Evolutionary conservation across 2,113 vertebrate genomes (phyloP), one percentile per base, ranked within the genome.

Genomic region (Puffinus mauretanicus): DNA sequence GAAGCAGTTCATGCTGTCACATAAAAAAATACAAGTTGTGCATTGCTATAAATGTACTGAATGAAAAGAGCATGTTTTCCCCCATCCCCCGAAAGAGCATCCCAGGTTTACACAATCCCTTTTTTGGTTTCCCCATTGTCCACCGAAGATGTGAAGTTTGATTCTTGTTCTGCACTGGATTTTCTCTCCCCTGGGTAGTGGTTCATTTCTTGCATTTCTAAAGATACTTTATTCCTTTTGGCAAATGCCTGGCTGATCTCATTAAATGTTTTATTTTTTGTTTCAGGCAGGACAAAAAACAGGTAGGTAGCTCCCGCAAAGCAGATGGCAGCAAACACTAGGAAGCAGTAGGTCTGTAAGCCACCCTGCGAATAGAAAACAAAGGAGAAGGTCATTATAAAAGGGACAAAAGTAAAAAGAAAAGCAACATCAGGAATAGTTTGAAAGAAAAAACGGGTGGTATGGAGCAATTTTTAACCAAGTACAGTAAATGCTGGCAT

Each of bases 191-290:
- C 70, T 0, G 67, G 6, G 16, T 67, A 80, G 6, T 91, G 64
- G 75, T 98, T 97, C 46, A 95, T 97, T 88, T 99, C 98, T 22
- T 97, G 97, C 67, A 87, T 86, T 14, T 96, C 95, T 3, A 91
- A 73, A 11, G 94, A 49, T 4, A 98, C 95, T 93, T 99, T 99
- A 97, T 99, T 99, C 80, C 99, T 99, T 94, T 98, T 99, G 93
- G 98, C 97, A 88, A 99, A 99, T 30, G 98, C 99, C 91, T 98
- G 98, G 94, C 98, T 99, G 97, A 99, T 99, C 96, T 99, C 98
- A 62, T 98, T 78, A 19, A 99, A 98, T 7, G 99, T 99, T 97
- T 98, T 99, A 95, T 99, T 99, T 96, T 99, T 99, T 42, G 99
- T 99, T 98, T 99, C 99, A 4, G 99, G 99, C 34, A 99, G 98